These are phyloP conservation scores for Monopis laevigella DNA, from an alignment of 2,888 invertebrate genomes.

Conservation along the genomic window DNA sequence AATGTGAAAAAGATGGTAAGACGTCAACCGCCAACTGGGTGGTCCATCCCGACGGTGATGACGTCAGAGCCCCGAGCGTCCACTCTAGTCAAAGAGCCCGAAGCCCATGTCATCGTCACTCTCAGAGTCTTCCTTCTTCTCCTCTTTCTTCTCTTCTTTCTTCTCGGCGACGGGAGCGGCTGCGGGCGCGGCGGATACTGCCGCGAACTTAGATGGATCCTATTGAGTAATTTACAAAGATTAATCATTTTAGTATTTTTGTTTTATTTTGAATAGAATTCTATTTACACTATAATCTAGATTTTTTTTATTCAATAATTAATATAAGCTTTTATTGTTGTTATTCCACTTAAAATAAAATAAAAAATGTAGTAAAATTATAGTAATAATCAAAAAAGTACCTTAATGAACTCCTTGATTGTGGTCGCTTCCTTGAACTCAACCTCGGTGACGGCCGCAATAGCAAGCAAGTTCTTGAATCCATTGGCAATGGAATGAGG, in stretches of 20 bases:
- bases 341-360: no score
- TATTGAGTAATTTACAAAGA: slow-evolving; percentile 45
- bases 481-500: slow-evolving; percentile 98
- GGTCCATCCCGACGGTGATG: slow-evolving; percentile 55
- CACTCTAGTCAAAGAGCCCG: slow-evolving; percentile 85
- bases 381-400: slow-evolving; percentile 37
- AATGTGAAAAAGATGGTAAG: neutral
- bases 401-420: slow-evolving; percentile 92
- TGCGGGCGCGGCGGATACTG: slow-evolving; percentile 70
- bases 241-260: neutral
- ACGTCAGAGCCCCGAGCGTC: neutral
- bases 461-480: slow-evolving; percentile 96
- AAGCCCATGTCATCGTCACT: slow-evolving; percentile 98
- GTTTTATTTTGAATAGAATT: neutral
- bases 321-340: no score
- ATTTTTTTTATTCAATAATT: neutral
- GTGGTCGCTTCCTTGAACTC: slow-evolving; percentile 94
- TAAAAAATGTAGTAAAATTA: no score
- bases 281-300: neutral
- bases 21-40: slow-evolving; percentile 50
- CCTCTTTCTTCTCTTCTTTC: slow-evolving; percentile 76
- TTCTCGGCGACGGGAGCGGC: slow-evolving; percentile 71
- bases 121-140: slow-evolving; percentile 83
- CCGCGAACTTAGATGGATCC: slow-evolving; percentile 95
- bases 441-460: slow-evolving; percentile 96